Evolutionary conservation across 2,113 vertebrate species (phyloP).

Genomic region (Tetrax tetrax): DNA sequence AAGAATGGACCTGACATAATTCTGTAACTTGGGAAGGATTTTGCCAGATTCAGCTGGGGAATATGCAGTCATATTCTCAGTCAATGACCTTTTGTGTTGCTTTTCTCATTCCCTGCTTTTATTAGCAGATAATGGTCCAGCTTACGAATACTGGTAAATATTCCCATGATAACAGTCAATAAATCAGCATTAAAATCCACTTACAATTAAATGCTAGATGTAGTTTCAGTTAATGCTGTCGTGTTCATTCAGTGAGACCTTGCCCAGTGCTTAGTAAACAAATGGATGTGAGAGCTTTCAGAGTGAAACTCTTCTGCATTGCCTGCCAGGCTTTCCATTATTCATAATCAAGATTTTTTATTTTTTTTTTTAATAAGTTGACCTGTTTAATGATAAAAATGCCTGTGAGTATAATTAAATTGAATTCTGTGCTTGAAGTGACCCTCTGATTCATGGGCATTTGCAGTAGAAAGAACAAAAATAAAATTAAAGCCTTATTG

Average conservation of each 20-base stretch:
- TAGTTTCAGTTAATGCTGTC: not conserved
- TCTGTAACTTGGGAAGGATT: not conserved
- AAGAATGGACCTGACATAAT: not conserved
- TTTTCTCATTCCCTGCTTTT: not conserved
- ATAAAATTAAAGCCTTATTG: slow-evolving; percentile 68
- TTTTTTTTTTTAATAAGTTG: slow-evolving; percentile 53
- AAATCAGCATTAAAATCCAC: not conserved
- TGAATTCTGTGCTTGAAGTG: slow-evolving; percentile 67
- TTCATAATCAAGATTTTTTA: slow-evolving; percentile 41
- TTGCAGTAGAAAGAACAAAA: slow-evolving; percentile 64
- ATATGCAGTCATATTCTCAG: not conserved
- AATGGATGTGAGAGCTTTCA: slow-evolving; percentile 21
- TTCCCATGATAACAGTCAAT: not conserved
- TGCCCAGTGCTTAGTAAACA: slow-evolving; percentile 28
- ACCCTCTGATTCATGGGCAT: slow-evolving; percentile 68
- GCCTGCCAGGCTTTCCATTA: slow-evolving; percentile 60
- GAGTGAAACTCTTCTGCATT: not conserved
- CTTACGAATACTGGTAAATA: not conserved
- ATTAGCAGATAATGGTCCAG: not conserved
- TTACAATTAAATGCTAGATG: not conserved
- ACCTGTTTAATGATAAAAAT: slow-evolving; percentile 66
- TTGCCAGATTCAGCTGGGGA: not conserved
- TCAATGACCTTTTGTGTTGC: not conserved
- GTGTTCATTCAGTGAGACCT: not conserved
- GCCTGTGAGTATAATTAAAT: slow-evolving; percentile 65